Base-by-base conservation (phyloP, 2,888 invertebrate species). In the Rhingia rostrata region DNA sequence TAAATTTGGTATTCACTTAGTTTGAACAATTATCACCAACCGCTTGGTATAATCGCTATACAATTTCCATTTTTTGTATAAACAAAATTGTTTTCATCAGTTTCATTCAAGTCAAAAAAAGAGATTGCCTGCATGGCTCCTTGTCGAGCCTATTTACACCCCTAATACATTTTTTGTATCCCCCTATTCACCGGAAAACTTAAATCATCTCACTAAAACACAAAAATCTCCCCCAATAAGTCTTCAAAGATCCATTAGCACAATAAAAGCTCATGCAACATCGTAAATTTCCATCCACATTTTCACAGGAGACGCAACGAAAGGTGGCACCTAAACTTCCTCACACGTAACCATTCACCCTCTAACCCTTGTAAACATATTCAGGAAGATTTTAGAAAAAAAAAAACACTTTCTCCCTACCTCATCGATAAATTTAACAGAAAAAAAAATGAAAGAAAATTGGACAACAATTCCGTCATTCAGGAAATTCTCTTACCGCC, bases 401-500 rank as follows among this genome's bases (percentile, higher is more conserved):
- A 22, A 14, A 22, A 47, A 69, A 70, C 63, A 78, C 78, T 70
- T 70, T 81, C 12, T 49, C 47, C 51, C 51, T n/a, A 6, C 58
- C n/a, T 41, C 75, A 58, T 70, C 78, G 60, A 82, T 72, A 72
- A 66, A 72, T 66, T 72, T 41, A 70, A 69, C 51, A 69, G 45
- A 22, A 47, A 49, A 49, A 49, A 12, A 12, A 45, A 43, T n/a
- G 22, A 1, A 22, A 22, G 1, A 12, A 49, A 64, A 43, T 63
- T 58, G 45, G 39, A 75, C 32, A 37, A 51, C 51, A 81, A 43
- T 45, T 12, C 37, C 12, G 39, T 53, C 5, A 32, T 61, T 66
- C 43, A 69, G 67, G 83, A 79, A 73, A 78, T 73, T 78, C 67
- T 63, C 67, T 83, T 78, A 78, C 82, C 72, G 66, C 67, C 63